Percentiles rank a stretch among this genome's conserved stretches.
These are phyloP conservation scores for Stylophora pistillata DNA, from an alignment of 64 coral and sea anemone species.

Conservation along the genomic window DNA sequence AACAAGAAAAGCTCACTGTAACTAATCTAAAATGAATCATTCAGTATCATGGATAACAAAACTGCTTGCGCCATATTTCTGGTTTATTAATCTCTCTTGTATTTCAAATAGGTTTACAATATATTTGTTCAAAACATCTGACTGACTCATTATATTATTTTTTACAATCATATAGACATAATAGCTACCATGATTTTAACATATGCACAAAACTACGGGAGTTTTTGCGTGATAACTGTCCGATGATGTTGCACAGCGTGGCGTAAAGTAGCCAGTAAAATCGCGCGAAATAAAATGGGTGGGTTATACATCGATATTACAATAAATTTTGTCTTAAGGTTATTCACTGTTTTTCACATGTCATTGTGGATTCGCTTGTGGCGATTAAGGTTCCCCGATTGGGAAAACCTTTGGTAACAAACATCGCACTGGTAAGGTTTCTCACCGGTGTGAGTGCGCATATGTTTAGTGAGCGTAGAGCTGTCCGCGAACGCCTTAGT, in stretches of 20 bases:
- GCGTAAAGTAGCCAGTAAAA: no score
- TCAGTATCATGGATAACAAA: no score
- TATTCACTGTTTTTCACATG: neutral
- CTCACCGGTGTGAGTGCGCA: slow-evolving; percentile 59
- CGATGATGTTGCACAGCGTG: no score
- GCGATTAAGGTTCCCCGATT: slow-evolving; percentile 54
- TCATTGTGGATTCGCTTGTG: slow-evolving; percentile 49
- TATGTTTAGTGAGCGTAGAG: slow-evolving; percentile 61
- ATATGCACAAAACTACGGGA: no score
- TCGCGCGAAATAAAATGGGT: no score
- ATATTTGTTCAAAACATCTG: no score
- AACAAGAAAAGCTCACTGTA: no score
- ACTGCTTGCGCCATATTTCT: neutral
- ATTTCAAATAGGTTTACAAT: no score
- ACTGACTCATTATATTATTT: neutral
- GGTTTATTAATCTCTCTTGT: neutral
- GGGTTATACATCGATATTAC: neutral
- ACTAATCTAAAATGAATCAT: no score
- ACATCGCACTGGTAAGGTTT: slow-evolving; percentile 63
- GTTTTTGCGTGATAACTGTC: no score
- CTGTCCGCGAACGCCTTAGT: slow-evolving; percentile 52
- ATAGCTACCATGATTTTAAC: neutral
- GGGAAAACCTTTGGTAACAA: slow-evolving; percentile 52
- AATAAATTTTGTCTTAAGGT: neutral
- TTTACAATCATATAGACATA: neutral